A percentile compares a stretch with the other conserved stretches of the same genome.
phyloP scores from a whole-genome alignment of 1,140 invertebrate species.

The Maconellicoccus hirsutus region DNA sequence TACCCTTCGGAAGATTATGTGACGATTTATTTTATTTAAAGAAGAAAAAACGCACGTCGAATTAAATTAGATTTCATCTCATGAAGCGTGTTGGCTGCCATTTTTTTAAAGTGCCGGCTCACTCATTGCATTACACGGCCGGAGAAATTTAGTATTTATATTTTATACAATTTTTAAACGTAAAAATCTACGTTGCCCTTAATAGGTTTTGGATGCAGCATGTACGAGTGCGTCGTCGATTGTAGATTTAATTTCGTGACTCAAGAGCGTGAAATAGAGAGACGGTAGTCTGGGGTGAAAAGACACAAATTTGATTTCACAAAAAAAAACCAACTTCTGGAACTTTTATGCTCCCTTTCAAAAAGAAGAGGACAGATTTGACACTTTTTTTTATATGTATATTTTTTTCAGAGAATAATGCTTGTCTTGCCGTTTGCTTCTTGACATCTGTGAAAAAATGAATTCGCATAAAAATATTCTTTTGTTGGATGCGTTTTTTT shows the following conservation, averaged over 20 bases:
- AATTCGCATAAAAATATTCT: not conserved
- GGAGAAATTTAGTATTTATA: conserved; percentile 1
- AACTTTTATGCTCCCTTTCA: not conserved
- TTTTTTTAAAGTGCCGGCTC: not conserved
- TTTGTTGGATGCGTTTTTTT: not conserved
- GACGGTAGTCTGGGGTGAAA: not conserved
- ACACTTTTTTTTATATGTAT: not conserved
- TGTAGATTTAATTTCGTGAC: conserved; percentile 4
- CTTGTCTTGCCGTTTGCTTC: not conserved
- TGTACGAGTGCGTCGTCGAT: not conserved
- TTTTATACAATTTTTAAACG: not conserved
- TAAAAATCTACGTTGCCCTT: not conserved
- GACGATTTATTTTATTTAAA: too few species aligned
- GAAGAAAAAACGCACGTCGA: too few species aligned
- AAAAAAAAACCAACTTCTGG: not conserved
- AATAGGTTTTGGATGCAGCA: not conserved
- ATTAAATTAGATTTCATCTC: too few species aligned
- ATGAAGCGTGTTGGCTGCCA: too few species aligned
- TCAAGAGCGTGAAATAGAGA: not conserved
- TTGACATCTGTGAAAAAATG: not conserved
- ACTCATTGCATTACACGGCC: not conserved
- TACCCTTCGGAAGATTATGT: too few species aligned
- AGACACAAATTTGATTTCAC: conserved; percentile 4
- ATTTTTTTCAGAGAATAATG: not conserved
- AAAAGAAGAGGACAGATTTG: not conserved